Base-by-base conservation (phyloP, 2,888 invertebrate genomes). In the Dryobotodes eremita region DNA sequence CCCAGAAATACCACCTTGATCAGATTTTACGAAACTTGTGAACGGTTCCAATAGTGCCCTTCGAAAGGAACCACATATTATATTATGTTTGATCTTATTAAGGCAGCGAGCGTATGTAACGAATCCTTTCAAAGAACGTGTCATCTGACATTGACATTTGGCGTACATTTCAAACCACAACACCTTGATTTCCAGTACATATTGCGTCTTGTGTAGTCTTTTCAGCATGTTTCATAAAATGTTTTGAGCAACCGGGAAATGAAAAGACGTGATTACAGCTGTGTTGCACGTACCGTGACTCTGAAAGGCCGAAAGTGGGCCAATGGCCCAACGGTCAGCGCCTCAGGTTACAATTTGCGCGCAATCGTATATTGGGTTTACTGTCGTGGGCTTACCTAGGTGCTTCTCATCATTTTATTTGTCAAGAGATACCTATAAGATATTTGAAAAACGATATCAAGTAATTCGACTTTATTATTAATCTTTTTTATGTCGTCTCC, bases 281-380 rank as follows among this genome's bases (percentile, higher is more conserved):
- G 83, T 86, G 89, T 90, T 92, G 91, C 92, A 90, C 86, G 88
- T 87, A 86, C 82, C 73, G 83, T 70, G 76, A 82, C 82, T 85
- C 90, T 92, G 92, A 91, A 92, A 89, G 86, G 88, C 92, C 91
- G 94, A 94, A 95, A 95, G 94, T 93, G 90, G 92, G 94, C 88
- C 93, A 88, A 86, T 89, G 93, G 89, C 93, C 93, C 91, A 90
- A 86, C 78, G 79, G 84, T 72, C 82, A 79, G 81, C 75, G 80
- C 84, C 83, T 91, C 89, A 91, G 90, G 90, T 90, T 91, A 88
- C 85, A 75, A 70, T 88, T 87, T 85, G 88, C 75, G 77, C 65
- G 84, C 87, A 82, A 84, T 82, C 86, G 86, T 86, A 89, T 85
- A 86, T 84, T 73, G 75, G 78, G 71, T 80, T 88, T 88, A 88